A percentile compares a stretch with the other conserved stretches of the same genome.
These are phyloP conservation scores for Diloba caeruleocephala DNA, from an alignment of 2,888 invertebrate genomes.

Conservation along the genomic window DNA sequence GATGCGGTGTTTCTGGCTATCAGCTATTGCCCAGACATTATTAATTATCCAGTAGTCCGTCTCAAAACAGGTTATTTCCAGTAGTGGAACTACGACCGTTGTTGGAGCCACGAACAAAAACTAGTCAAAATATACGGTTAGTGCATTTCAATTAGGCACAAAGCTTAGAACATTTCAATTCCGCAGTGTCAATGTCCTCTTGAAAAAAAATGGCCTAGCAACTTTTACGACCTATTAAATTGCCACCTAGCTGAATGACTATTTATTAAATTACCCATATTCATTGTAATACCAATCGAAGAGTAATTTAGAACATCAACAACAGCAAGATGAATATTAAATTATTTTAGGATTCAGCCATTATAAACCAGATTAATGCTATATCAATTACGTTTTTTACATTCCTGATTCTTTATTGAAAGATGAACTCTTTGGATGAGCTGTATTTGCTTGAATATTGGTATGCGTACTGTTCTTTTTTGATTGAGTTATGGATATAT, in stretches of 20 bases:
- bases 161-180: background rate
- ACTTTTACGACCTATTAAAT: conserved; percentile 15
- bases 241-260: conserved; percentile 5
- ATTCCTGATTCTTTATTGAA: conserved; percentile 35
- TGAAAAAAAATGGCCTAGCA: conserved; percentile 4
- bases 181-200: conserved; percentile 12
- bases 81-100: no score
- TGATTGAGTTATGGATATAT: no score
- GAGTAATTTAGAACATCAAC: conserved; percentile 11
- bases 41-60: no score
- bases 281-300: conserved; percentile 29
- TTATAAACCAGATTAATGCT: conserved; percentile 28
- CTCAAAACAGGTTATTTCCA: no score
- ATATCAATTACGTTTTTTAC: conserved; percentile 36
- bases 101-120: background rate
- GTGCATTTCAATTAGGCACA: background rate
- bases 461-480: background rate
- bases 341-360: conserved; percentile 8
- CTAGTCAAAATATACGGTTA: background rate
- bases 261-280: conserved; percentile 15
- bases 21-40: no score
- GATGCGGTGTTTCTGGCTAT: no score
- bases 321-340: conserved; percentile 14
- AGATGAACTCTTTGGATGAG: conserved; percentile 33
- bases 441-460: background rate